Evolutionary conservation across 2,888 invertebrate genomes (phyloP), one percentile per base, ranked within the genome.

Genomic region (Rhingia rostrata): DNA sequence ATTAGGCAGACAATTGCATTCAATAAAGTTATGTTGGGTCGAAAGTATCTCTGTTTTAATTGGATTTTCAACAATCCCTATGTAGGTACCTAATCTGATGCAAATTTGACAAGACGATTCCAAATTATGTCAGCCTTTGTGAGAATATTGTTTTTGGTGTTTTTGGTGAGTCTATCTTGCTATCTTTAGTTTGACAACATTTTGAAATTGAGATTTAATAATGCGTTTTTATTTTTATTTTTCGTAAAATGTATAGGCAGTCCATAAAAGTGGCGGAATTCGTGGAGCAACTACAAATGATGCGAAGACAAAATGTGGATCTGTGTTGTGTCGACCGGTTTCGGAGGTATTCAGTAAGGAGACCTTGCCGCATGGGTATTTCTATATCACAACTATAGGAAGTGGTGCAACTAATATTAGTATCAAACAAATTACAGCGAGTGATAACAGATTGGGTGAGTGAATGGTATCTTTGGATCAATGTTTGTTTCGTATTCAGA

Each of bases 331-430:
- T 89, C 94, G 95, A 70, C 94, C 95, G 86, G 94, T 97, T 85
- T 95, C 96, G 22, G 97, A 97, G 3, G 93, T 97, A 79, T 97
- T 96, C 92, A 95, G 95, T 30, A 93, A 95, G 60, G 94, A 95
- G 0, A 94, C 95, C 85, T 93, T 97, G 82, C 95, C 95, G 0
- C 93, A 94, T 72, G 97, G 97, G 53, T 97, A 97, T 92, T 95
- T 96, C 78, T 93, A 95, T 88, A 94, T 98, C 61, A 94, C 96
- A 4, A 95, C 95, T 47, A 94, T 98, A 67, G 97, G 97, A 0
- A 93, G 94, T 80, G 97, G 97, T 10, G 96, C 97, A 47, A 97
- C 97, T 92, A 95, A 96, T 88, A 93, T 98, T 81, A 95, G 96
- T 89, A 94, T 97, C 87, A 95, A 95, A 51, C 97, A 97, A 91